phyloP scores from a whole-genome alignment of 2,797 vertebrate genomes.

The Myotis planiceps region DNA sequence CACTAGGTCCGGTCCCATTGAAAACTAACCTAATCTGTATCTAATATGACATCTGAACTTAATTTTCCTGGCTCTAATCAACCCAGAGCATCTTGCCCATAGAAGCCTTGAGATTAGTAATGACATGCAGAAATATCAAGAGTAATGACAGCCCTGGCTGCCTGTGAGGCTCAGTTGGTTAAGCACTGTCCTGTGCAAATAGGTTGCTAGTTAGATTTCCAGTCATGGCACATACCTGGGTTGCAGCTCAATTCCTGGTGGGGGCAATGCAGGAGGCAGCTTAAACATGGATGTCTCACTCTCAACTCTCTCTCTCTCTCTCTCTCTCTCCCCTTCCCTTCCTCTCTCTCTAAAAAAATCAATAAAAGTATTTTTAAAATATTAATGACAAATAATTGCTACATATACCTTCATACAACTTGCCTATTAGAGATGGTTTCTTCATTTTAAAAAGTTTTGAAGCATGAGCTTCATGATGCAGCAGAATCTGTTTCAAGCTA shows the following conservation, averaged over 20 bases:
- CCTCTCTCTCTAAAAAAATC: not conserved
- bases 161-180: not conserved
- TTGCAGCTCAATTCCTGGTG: not conserved
- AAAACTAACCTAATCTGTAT: constrained; percentile 45
- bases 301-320: no score
- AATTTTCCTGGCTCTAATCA: constrained; percentile 49
- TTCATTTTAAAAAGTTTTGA: not conserved
- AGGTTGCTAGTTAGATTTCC: not conserved
- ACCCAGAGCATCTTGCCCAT: constrained; percentile 27
- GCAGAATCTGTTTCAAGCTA: not conserved
- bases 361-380: not conserved
- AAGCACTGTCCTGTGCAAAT: not conserved
- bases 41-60: constrained; percentile 59
- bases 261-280: not conserved
- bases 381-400: not conserved
- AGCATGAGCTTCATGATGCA: not conserved
- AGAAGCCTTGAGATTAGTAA: constrained; percentile 27
- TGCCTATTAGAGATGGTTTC: not conserved
- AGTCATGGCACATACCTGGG: not conserved
- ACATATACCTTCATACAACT: not conserved
- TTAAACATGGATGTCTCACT: not conserved
- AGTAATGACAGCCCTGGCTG: not conserved
- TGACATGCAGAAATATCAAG: constrained; percentile 43
- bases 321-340: no score
- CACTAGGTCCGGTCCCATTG: not conserved